Conservation (phyloP, 2,888 invertebrate genomes). For the Serrognathus titanus region DNA sequence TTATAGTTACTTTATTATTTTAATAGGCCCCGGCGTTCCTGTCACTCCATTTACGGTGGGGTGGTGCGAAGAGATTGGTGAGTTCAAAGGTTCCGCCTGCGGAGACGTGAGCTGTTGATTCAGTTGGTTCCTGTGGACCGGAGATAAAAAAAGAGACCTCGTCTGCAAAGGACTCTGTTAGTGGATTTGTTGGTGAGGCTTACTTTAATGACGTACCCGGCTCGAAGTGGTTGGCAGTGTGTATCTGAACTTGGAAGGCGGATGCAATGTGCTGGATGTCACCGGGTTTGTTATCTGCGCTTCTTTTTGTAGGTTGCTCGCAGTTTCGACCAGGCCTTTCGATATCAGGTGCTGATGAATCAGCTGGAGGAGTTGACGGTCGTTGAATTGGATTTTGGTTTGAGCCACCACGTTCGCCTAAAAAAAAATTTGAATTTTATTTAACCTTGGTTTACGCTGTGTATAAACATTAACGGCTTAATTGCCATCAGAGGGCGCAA, state of each 20-base stretch:
- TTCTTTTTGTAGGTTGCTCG: slow-evolving; percentile 71
- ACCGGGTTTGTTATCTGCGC: slow-evolving; percentile 63
- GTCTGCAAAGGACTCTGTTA: slow-evolving; percentile 9
- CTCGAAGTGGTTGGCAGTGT: slow-evolving; percentile 53
- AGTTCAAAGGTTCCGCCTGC: not conserved
- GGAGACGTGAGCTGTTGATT: slow-evolving; percentile 1
- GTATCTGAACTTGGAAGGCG: slow-evolving; percentile 49
- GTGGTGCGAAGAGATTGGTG: not conserved
- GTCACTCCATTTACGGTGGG: not conserved
- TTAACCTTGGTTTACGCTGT: slow-evolving; percentile 59
- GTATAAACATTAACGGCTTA: slow-evolving; percentile 57
- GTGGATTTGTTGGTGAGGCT: not conserved
- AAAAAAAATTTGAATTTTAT: slow-evolving; percentile 17
- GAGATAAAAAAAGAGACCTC: slow-evolving; percentile 19
- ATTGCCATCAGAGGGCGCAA: no score
- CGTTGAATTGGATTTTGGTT: slow-evolving; percentile 92
- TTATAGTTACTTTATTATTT: slow-evolving; percentile 18
- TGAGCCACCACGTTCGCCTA: slow-evolving; percentile 93
- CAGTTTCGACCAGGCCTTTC: slow-evolving; percentile 72
- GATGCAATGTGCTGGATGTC: slow-evolving; percentile 39
- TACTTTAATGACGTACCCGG: slow-evolving; percentile 42
- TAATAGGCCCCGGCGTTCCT: slow-evolving; percentile 15
- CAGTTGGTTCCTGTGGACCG: slow-evolving; percentile 16
- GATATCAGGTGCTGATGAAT: slow-evolving; percentile 83
- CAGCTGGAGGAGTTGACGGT: slow-evolving; percentile 86